Conservation (phyloP, 2,888 invertebrate species). For the Eustalomyia histrio region DNA sequence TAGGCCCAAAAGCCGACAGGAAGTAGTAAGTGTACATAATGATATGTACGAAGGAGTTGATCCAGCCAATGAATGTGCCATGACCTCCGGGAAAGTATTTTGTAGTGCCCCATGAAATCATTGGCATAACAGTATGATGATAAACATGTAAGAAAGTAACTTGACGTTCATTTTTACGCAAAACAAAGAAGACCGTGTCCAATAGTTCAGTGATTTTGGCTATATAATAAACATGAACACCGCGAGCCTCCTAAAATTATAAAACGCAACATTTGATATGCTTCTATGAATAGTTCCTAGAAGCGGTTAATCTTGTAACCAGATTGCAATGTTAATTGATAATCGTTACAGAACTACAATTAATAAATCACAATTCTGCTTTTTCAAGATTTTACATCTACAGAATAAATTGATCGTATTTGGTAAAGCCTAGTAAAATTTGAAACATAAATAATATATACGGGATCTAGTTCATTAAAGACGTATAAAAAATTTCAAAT, state of each 20-base stretch:
- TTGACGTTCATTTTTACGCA: conserved; percentile 94
- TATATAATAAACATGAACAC: conserved; percentile 91
- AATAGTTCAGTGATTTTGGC: conserved; percentile 94
- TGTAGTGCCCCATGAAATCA: conserved; percentile 95
- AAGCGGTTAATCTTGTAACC: no score
- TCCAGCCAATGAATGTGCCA: conserved; percentile 89
- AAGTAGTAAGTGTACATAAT: conserved; percentile 97
- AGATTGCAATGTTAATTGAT: no score
- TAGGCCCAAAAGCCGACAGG: conserved; percentile 92
- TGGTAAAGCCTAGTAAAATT: no score
- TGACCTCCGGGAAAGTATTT: conserved; percentile 94
- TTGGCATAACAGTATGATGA: conserved; percentile 97
- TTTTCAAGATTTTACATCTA: no score
- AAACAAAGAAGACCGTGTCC: conserved; percentile 95
- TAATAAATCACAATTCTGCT: no score
- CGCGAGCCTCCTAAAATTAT: conserved; percentile 83
- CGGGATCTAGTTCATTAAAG: no score
- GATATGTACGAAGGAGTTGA: conserved; percentile 96
- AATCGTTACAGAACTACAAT: no score
- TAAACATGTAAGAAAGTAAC: conserved; percentile 94
- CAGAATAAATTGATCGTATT: no score
- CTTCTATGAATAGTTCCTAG: no score
- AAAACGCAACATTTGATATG: neutral
- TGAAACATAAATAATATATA: no score
- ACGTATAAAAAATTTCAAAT: no score